Evolutionary conservation across 2,888 invertebrate genomes (phyloP).

Genomic region (Acholoe squamosa): DNA sequence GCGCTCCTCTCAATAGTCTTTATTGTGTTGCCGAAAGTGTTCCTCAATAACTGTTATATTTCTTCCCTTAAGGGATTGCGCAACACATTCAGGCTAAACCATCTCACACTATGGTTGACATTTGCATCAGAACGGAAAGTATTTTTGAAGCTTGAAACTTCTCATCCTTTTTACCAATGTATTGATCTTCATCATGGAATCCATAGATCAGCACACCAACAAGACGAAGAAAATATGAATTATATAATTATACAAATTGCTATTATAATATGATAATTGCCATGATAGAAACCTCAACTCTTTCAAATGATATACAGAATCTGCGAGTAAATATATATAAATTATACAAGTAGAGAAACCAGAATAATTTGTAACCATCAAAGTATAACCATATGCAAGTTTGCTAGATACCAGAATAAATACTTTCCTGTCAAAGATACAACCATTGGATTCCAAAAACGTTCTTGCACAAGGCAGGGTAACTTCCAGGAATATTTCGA

Average conservation of each 20-base stretch:
- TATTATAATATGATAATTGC: background rate
- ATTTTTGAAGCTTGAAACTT: background rate
- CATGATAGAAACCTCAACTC: background rate
- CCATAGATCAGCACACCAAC: background rate
- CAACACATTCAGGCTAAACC: too few relatives aligned
- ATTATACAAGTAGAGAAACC: conserved; percentile 15
- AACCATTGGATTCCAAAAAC: background rate
- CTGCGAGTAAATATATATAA: background rate
- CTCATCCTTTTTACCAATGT: background rate
- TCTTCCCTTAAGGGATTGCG: too few relatives aligned
- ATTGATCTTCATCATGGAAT: background rate
- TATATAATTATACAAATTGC: background rate
- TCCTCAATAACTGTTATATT: too few relatives aligned
- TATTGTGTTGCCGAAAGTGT: too few relatives aligned
- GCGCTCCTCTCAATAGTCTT: too few relatives aligned
- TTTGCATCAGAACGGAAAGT: background rate
- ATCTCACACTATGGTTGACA: too few relatives aligned
- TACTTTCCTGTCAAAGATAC: background rate
- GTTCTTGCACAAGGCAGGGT: background rate
- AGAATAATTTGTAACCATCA: background rate
- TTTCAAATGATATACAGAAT: conserved; percentile 35
- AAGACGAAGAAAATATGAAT: background rate
- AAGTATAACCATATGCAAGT: background rate
- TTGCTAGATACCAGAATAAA: conserved; percentile 20
- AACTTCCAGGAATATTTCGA: conserved; percentile 30